Conservation (phyloP, 2,113 vertebrate species). For the Apodemus speciosus region DNA sequence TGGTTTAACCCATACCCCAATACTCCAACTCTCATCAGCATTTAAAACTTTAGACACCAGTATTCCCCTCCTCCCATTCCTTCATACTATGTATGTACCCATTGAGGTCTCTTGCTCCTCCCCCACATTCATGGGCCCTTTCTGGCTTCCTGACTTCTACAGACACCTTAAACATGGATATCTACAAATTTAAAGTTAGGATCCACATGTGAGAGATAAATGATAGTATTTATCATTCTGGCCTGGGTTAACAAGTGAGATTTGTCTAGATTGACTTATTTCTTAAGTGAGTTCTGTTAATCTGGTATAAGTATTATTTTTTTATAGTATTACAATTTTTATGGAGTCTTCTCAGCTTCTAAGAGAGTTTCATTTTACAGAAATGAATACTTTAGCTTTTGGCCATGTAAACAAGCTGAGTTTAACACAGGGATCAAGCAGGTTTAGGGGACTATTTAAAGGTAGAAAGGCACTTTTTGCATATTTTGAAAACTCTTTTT, state of each 20-base stretch:
- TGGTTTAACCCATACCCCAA: background rate
- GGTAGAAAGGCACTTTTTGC: background rate
- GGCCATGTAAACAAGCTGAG: background rate
- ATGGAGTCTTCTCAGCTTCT: background rate
- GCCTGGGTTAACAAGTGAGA: background rate
- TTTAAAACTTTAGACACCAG: background rate
- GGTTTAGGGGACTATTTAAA: background rate
- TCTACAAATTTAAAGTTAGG: background rate
- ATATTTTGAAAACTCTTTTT: constrained; percentile 17
- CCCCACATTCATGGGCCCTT: background rate
- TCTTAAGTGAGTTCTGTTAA: constrained; percentile 46
- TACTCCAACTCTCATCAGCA: background rate
- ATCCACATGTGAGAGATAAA: background rate
- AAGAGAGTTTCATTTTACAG: constrained; percentile 27
- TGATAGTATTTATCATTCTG: background rate
- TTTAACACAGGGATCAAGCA: background rate
- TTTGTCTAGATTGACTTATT: constrained; percentile 49
- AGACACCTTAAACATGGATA: background rate
- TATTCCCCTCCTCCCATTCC: background rate
- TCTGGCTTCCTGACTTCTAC: background rate
- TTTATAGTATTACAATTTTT: constrained; percentile 16
- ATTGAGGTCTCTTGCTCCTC: background rate
- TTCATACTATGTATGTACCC: background rate
- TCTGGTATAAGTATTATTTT: background rate
- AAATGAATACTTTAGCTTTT: constrained; percentile 24